phyloP scores from a whole-genome alignment of 1,140 invertebrate species.

The Drosophila sp. region DNA sequence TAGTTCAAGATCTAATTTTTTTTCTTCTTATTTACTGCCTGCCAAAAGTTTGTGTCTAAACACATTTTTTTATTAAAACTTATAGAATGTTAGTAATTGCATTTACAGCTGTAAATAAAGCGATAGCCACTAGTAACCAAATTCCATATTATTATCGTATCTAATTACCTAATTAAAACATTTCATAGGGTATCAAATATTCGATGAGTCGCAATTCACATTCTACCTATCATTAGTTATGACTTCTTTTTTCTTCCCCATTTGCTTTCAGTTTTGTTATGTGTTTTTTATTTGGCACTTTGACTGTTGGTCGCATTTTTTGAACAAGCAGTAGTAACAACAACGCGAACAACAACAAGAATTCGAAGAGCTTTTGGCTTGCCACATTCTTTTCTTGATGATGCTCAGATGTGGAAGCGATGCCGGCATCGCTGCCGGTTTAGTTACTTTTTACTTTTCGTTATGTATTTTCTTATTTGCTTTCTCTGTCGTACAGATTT shows the following conservation, averaged over 20 bases:
- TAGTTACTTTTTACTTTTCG: slow-evolving; percentile 58
- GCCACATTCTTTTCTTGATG: slow-evolving; percentile 59
- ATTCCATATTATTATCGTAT: too few relatives aligned
- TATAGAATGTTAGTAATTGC: too few relatives aligned
- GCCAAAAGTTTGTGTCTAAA: too few relatives aligned
- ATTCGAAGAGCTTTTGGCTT: slow-evolving; percentile 47
- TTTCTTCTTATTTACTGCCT: too few relatives aligned
- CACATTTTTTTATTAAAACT: too few relatives aligned
- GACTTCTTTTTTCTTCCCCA: slow-evolving; percentile 50
- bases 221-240: slow-evolving; percentile 58
- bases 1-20: background rate
- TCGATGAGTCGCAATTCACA: background rate
- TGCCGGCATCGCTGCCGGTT: slow-evolving; percentile 60
- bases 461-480: slow-evolving; percentile 52
- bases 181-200: background rate
- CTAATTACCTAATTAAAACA: background rate
- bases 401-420: slow-evolving; percentile 14
- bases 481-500: slow-evolving; percentile 75
- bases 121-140: too few relatives aligned
- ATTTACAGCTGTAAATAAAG: too few relatives aligned
- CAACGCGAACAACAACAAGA: slow-evolving; percentile 21
- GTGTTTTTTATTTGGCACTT: slow-evolving; percentile 58
- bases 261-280: slow-evolving; percentile 38
- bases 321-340: slow-evolving; percentile 48
- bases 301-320: slow-evolving; percentile 54